These are phyloP conservation scores for Seriola aureovittata DNA, from an alignment of 2,113 vertebrate species.

Conservation along the genomic window DNA sequence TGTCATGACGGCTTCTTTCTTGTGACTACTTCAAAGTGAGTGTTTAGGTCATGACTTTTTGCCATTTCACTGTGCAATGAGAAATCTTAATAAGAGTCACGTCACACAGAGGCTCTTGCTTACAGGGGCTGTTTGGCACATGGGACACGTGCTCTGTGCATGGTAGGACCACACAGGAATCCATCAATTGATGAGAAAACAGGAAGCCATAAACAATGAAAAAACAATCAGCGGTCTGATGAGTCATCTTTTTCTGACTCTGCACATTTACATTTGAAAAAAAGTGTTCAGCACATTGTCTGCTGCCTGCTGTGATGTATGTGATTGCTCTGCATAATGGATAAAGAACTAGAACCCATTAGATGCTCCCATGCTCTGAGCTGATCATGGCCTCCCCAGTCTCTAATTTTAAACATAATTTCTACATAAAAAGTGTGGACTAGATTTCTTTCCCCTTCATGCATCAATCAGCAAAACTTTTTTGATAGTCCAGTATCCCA, in stretches of 20 bases:
- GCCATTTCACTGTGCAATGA: slow-evolving; percentile 39
- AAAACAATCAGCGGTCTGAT: neutral
- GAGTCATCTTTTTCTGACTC: neutral
- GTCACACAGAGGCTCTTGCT: slow-evolving; percentile 12
- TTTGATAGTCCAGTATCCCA: too few relatives aligned
- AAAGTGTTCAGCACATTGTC: neutral
- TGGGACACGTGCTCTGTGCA: neutral
- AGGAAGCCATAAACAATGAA: neutral
- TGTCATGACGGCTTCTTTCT: slow-evolving; percentile 54
- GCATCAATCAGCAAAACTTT: too few relatives aligned
- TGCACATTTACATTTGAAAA: neutral
- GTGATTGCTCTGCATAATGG: slow-evolving; percentile 2
- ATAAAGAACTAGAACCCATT: neutral
- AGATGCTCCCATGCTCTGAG: too few relatives aligned
- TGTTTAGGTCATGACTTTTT: slow-evolving; percentile 55
- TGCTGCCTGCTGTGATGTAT: neutral
- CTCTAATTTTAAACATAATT: too few relatives aligned
- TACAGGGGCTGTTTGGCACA: neutral
- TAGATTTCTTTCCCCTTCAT: too few relatives aligned
- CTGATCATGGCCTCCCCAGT: too few relatives aligned
- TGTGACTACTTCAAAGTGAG: slow-evolving; percentile 71
- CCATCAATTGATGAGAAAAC: neutral
- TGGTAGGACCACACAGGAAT: neutral
- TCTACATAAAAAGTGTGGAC: too few relatives aligned
- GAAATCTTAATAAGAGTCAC: slow-evolving; percentile 34